A percentile compares a stretch with the other conserved stretches of the same genome.
Evolutionary conservation across 1,140 invertebrate species (phyloP).

Genomic region (Papilio polyxenes): DNA sequence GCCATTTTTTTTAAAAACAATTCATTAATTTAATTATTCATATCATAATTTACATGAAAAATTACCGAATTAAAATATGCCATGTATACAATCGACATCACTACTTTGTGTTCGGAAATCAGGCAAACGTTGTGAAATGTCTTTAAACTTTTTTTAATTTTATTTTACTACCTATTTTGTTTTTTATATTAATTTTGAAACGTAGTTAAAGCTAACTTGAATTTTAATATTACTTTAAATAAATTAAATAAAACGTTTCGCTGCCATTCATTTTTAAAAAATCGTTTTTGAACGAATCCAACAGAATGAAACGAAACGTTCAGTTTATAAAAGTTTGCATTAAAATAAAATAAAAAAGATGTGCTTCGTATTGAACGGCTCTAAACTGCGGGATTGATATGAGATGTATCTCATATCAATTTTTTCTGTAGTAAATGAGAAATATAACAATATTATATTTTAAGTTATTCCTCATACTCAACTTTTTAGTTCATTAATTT

Average conservation of each 20-base stretch:
- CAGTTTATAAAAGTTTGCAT: neutral
- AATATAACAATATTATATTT: no score
- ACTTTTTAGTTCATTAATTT: no score
- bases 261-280: neutral
- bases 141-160: neutral
- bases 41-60: slow-evolving; percentile 70
- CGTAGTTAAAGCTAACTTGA: neutral
- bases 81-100: slow-evolving; percentile 79
- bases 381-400: no score
- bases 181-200: neutral
- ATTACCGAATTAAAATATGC: slow-evolving; percentile 72
- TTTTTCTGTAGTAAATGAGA: no score
- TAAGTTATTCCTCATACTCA: no score
- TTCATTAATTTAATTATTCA: slow-evolving; percentile 59
- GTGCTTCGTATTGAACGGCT: no score
- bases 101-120: slow-evolving; percentile 63
- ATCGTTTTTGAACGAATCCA: neutral
- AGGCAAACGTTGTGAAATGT: neutral
- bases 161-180: neutral
- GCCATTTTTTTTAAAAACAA: slow-evolving; percentile 74
- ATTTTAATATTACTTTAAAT: neutral
- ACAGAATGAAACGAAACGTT: neutral
- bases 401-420: no score
- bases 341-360: no score
- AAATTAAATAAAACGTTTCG: neutral